Evolutionary conservation across 2,797 vertebrate genomes (phyloP), one percentile per base, ranked within the genome.

Genomic region (Melanotaenia nigrans): DNA sequence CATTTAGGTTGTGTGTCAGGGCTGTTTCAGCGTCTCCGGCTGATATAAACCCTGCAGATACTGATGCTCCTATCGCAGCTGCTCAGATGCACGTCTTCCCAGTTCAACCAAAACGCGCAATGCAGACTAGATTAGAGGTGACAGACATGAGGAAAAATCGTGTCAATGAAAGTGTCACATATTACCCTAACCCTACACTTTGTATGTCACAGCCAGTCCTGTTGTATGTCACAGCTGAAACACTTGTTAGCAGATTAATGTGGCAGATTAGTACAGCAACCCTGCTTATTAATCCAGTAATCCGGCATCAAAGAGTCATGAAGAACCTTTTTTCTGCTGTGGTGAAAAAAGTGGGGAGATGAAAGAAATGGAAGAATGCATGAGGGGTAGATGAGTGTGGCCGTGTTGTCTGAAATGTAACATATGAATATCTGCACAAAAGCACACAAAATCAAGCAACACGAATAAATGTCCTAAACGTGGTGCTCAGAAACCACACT

Each of bases 301-400:
- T 91, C 88, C 89, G 77, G 85, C 90, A 91, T 93, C 92, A 94
- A 92, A 94, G 89, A 87, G 87, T 92, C 89, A 86, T 61, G 74
- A 68, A 82, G 78, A 89, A 87, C 61, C 78, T 86, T 83, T 71
- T 63, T 79, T 73, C 56, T 83, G 71, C 69, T 22, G 49, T 4
- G 18, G 58, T 78, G 65, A 82, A 55, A 88, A 71, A 61, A 88
- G 68, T n/a, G 24, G 62, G 20, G 51, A 82, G 88, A 89, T 91
- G 81, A 87, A 88, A 88, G 77, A 9, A 65, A 55, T 45, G 14
- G 42, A 60, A 84, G 67, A 83, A 71, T 69, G 73, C 78, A 79
- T 51, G 74, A 75, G 51, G 59, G 73, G 82, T 57, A 64, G 62
- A 64, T n/a, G 79, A 78, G 54, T 78, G 68, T 24, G 64, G 35